These are phyloP conservation scores for Paedocypris sp. DNA, from an alignment of 2,113 vertebrate genomes.

Conservation along the genomic window DNA sequence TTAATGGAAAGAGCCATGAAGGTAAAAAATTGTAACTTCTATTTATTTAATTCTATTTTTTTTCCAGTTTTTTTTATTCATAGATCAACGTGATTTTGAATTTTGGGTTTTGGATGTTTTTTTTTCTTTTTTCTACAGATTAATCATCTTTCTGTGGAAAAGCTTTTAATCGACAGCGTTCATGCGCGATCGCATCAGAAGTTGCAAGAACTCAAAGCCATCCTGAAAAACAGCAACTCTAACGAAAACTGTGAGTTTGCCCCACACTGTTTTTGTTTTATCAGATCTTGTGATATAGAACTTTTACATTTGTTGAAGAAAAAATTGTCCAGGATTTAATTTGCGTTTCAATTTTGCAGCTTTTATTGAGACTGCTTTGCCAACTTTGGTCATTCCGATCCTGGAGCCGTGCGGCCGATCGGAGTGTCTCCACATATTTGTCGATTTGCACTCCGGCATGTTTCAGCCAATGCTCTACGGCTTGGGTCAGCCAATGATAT, in stretches of 20 bases:
- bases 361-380: conserved; percentile 88
- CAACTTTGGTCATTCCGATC: conserved; percentile 88
- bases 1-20: conserved; percentile 95
- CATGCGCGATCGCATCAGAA: conserved; percentile 95
- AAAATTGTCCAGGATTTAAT: no score
- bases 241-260: conserved; percentile 81
- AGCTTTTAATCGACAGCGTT: conserved; percentile 94
- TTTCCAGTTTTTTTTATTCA: no score
- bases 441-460: conserved; percentile 97
- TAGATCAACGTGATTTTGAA: no score
- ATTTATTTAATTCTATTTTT: no score
- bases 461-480: conserved; percentile 96
- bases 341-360: conserved; percentile 53
- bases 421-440: conserved; percentile 95
- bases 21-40: no score
- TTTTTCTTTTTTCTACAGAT: conserved; percentile 63
- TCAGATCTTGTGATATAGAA: not conserved
- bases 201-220: conserved; percentile 90
- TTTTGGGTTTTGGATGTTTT: not conserved
- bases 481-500: conserved; percentile 80
- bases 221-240: conserved; percentile 80
- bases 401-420: conserved; percentile 91
- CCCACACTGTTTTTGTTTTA: not conserved
- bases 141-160: conserved; percentile 94
- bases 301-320: not conserved